phyloP scores from a whole-genome alignment of 2,797 vertebrate genomes.

The Dipus sagitta region DNA sequence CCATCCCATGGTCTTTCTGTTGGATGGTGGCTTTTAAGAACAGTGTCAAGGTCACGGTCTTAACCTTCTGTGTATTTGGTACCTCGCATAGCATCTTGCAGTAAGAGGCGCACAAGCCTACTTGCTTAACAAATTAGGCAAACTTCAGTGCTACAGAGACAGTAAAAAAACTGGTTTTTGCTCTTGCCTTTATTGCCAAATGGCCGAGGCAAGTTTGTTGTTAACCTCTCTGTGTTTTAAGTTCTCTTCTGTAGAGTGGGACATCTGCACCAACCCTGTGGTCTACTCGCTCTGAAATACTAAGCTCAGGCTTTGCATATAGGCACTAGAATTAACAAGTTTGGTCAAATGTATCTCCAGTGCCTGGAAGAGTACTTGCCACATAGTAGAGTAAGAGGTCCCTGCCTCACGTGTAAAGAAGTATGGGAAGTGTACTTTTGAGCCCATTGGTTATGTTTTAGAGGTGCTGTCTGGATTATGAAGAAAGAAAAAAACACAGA shows the following conservation, averaged over 20 bases:
- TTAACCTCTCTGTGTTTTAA: neutral
- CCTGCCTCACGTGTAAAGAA: neutral
- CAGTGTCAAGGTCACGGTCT: neutral
- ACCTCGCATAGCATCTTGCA: neutral
- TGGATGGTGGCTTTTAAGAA: constrained; percentile 36
- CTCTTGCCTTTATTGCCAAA: neutral
- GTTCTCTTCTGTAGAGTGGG: constrained; percentile 5
- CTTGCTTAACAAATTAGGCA: constrained; percentile 29
- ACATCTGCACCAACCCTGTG: neutral
- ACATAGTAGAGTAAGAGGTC: neutral
- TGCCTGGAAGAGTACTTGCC: constrained; percentile 5
- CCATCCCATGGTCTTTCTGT: constrained; percentile 6
- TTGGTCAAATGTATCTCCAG: constrained; percentile 1
- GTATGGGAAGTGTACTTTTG: neutral
- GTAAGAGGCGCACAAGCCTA: constrained; percentile 18
- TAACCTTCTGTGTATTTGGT: constrained; percentile 5
- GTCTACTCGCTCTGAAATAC: neutral
- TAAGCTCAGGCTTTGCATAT: neutral
- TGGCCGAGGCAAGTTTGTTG: constrained; percentile 6
- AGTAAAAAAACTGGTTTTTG: constrained; percentile 23
- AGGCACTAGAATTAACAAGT: constrained; percentile 6
- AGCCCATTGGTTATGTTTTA: neutral
- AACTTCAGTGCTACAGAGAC: constrained; percentile 19
- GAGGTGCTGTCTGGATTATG: constrained; percentile 53
- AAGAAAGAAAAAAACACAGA: constrained; percentile 39